Evolutionary conservation across 1,140 invertebrate genomes (phyloP), one percentile per base, ranked within the genome.

Genomic region (Platorchestia sp.): DNA sequence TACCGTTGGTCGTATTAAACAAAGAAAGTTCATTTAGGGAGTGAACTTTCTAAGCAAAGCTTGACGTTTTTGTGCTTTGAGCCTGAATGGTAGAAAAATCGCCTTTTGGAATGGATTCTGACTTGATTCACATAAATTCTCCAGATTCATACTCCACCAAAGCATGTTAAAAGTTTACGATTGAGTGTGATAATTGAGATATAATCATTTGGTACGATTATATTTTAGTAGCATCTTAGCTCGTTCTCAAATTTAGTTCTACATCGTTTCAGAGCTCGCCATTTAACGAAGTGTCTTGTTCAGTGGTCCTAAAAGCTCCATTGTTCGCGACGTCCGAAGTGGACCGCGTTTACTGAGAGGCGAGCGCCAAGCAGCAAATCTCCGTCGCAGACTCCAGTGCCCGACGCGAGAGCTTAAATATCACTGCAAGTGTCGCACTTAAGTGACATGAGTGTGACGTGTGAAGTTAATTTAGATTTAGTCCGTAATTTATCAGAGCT

Each of bases 381-480:
- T 75, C 59, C 59, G 3, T 36, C 10, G 14, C 14, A 75, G 59
- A 75, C 59, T 75, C 59, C 59, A 75, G 59, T 19, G 47, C 59
- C 36, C 59, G 14, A 75, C 1, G 1, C 59, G 59, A 75, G 59
- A 1, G 59, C 59, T 90, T 42, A 90, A 42, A 90, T 90, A 90
- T 90, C 87, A 90, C 87, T 42, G 87, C 41, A 45, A 90, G 87
- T 90, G 87, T 42, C 44, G 36, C 87, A 14, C 19, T 90, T 43
- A 90, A 90, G 41, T 90, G 87, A 90, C 87, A 90, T 44, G 10
- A 45, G 87, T 90, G 87, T 90, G 87, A 43, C 87, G 41, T 42
- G 87, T 43, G 87, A 27, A 90, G 41, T 90, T 90, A 90, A 90
- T 90, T 90, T 90, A 90, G 87, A 90, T 90, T 90, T 90, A 90